Base-by-base conservation (phyloP, 1,140 invertebrate species). In the Ips typographus region DNA sequence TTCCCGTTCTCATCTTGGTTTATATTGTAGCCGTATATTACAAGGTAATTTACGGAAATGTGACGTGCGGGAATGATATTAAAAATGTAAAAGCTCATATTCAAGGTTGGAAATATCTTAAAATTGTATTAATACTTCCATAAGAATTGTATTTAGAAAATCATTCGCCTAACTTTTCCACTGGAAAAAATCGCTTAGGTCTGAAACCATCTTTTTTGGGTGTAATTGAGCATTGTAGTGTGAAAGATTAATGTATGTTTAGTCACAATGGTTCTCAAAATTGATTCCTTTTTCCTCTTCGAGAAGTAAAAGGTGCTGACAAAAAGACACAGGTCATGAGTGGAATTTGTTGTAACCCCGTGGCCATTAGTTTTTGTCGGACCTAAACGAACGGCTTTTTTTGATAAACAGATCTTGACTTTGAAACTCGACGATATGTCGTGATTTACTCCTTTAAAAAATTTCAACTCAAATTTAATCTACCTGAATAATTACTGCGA, bases 171-270 rank as follows among this genome's bases (percentile, higher is more conserved):
- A 22, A 22, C 22, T 22, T 22, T 22, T 22, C 22, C 22, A 22
- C 22, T 22, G 22, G 22, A 22, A 22, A 22, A 22, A 22, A 22
- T 22, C 22, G 22, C 22, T 22, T 22, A 22, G 22, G 22, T 22
- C 22, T 22, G 22, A 22, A 22, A 22, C 22, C 22, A 22, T 6
- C 53, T 61, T 47, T 61, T 61, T 61, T 61, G 47, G 22, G 38
- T 41, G 59, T 61, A 61, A 61, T 61, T 61, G 59, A 22, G 41
- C 22, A 61, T 63, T 52, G 61, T 63, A 63, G 36, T 51, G 61
- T 63, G 49, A 63, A 63, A 52, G 44, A 52, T 63, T 51, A 63
- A 63, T 63, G 61, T 47, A 63, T 39, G 41, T 53, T 53, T 63
- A 40, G 61, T 40, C 49, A 63, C 40, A 63, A 51, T 63, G 37